Evolutionary conservation across 2,113 vertebrate genomes (phyloP).

Genomic region (Cebus imitator): DNA sequence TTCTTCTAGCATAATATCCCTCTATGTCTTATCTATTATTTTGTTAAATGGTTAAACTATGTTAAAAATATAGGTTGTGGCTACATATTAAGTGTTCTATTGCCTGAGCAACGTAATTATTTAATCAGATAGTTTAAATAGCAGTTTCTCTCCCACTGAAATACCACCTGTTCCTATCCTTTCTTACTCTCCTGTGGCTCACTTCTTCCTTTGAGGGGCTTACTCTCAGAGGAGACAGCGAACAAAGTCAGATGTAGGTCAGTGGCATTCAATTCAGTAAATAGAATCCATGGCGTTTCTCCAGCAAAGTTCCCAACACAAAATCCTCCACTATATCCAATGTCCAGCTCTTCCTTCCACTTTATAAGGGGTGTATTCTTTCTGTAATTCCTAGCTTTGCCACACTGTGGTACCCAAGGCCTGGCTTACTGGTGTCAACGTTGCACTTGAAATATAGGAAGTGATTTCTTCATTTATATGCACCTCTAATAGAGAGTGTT

Average conservation of each 20-base stretch:
- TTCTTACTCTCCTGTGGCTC: not conserved
- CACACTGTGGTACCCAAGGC: constrained; percentile 69
- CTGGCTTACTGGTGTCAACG: not conserved
- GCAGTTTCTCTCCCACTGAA: not conserved
- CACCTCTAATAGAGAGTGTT: not conserved
- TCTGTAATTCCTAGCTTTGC: constrained; percentile 58
- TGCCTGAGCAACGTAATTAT: not conserved
- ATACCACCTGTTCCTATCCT: not conserved
- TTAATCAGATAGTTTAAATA: not conserved
- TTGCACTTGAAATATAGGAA: not conserved
- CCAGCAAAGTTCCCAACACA: not conserved
- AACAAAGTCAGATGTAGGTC: not conserved
- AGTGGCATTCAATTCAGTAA: not conserved
- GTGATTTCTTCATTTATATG: not conserved
- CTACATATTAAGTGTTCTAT: not conserved
- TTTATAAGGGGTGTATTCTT: not conserved
- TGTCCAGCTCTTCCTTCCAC: not conserved
- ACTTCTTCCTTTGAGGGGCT: not conserved
- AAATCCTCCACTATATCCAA: not conserved
- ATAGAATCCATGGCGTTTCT: not conserved
- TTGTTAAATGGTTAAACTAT: not conserved
- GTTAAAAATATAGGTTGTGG: not conserved
- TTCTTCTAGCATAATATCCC: constrained; percentile 1
- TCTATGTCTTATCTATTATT: not conserved
- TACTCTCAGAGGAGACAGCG: not conserved